Evolutionary conservation across 2,797 vertebrate genomes (phyloP), one percentile per base, ranked within the genome.

Genomic region (Coregonus ussuriensis): DNA sequence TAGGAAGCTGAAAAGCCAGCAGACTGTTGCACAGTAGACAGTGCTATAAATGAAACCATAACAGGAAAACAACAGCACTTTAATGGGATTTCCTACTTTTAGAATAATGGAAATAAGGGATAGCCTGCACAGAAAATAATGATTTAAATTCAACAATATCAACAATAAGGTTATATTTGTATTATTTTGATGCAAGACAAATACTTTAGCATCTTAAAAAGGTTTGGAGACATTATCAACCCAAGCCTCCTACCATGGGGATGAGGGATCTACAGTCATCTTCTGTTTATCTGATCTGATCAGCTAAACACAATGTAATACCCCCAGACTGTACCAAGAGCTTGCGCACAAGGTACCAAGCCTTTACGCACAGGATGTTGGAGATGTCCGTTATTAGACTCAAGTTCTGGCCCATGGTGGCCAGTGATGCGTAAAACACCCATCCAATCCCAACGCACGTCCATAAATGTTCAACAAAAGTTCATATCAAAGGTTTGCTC

Each of bases 41-140:
- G 35, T 37, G 56, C 72, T 65, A 63, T 63, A 65, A 25, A 47
- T 65, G 59, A 63, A 47, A 65, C 59, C 62, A 74, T 74, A 74
- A 74, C 72, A 74, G 72, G 72, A 74, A 74, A 74, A 74, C 59
- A 74, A 74, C 72, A 74, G 65, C 85, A 82, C 88, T 74, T 84
- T 71, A 33, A 18, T 80, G 78, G 84, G 76, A 87, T 88, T 89
- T 85, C 90, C 87, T 70, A 68, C 31, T 76, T 59, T 52, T 33
- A 53, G 1, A 35, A 31, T 9, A 37, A 16, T 52, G 14, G 52
- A n/a, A 21, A 56, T 33, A 35, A 13, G 25, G 16, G 18, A 68
- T 33, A 2, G 76, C 59, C 83, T 51, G 79, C 66, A 86, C 77
- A 80, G 82, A 86, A 81, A 87, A 78, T 15, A 18, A 69, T 62